Evolutionary conservation across 2,888 invertebrate genomes (phyloP), one percentile per base, ranked within the genome.

Genomic region (Gortyna flavago): DNA sequence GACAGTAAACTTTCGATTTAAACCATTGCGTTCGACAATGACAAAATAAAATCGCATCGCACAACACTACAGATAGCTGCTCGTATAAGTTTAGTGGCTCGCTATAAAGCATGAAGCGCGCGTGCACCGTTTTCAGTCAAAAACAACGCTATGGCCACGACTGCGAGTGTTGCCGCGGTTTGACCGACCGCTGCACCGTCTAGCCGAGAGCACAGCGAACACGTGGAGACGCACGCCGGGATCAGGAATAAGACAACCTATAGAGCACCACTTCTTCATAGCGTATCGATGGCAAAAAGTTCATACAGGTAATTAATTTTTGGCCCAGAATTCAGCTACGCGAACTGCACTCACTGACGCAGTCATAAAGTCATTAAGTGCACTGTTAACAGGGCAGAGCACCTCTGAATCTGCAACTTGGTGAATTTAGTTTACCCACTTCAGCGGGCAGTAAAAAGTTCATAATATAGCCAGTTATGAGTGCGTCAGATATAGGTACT

Each of bases 111-210:
- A 92, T 91, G 93, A 94, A 93, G 93, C 93, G 95, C 95, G 95
- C 95, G 96, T 95, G 95, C 95, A 94, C 95, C 93, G 95, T 95
- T 95, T 96, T 96, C 95, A 95, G 96, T 95, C 95, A 95, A 95
- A 95, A 95, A 95, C 95, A 94, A 95, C 94, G 93, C 91, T 91
- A 90, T 89, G 92, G 92, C 95, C 95, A 95, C 95, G 94, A 95
- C 93, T 93, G 90, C 93, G 94, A 93, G 95, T 95, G 95, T 95
- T 93, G 90, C 93, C 93, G 93, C 90, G 92, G 94, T 92, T 93
- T 88, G 92, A 91, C 88, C 91, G 93, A 90, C 91, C 93, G 90
- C 92, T 90, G 93, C 90, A 89, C 88, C 85, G 91, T 89, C 93
- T 93, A 92, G 91, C 90, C 89, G 87, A 89, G 89, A 73, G 91